Evolutionary conservation across 2,113 vertebrate species (phyloP).

Genomic region (Cichladusa arquata): DNA sequence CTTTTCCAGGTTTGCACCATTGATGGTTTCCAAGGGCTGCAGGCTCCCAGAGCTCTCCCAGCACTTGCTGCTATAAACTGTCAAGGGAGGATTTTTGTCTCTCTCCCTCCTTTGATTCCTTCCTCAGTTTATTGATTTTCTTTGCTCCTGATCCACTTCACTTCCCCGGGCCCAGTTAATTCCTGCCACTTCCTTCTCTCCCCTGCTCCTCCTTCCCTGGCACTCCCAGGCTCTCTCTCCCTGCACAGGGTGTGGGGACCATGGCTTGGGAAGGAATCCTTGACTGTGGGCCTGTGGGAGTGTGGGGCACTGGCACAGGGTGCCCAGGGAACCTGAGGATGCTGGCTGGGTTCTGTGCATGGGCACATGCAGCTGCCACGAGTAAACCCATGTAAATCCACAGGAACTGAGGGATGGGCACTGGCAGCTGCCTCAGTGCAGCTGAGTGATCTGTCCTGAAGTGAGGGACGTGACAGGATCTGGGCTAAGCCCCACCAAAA

Average conservation of each 20-base stretch:
- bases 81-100: background rate
- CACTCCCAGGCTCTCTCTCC: background rate
- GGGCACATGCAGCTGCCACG: background rate
- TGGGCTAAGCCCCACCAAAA: background rate
- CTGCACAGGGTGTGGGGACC: background rate
- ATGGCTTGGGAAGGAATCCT: background rate
- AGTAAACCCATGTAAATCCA: background rate
- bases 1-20: slow-evolving; percentile 34
- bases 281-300: too few relatives aligned
- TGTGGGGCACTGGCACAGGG: background rate
- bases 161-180: background rate
- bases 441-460: background rate
- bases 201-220: background rate
- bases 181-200: background rate
- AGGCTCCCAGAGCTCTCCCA: background rate
- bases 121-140: background rate
- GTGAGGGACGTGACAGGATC: background rate
- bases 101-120: background rate
- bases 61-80: slow-evolving; percentile 9
- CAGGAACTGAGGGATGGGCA: background rate
- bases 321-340: background rate
- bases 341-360: background rate
- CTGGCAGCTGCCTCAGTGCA: background rate
- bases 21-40: slow-evolving; percentile 7
- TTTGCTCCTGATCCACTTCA: background rate